A percentile compares a stretch with the other conserved stretches of the same genome.
Evolutionary conservation across 2,113 vertebrate species (phyloP).

Genomic region (Apistogramma diplotaenia): DNA sequence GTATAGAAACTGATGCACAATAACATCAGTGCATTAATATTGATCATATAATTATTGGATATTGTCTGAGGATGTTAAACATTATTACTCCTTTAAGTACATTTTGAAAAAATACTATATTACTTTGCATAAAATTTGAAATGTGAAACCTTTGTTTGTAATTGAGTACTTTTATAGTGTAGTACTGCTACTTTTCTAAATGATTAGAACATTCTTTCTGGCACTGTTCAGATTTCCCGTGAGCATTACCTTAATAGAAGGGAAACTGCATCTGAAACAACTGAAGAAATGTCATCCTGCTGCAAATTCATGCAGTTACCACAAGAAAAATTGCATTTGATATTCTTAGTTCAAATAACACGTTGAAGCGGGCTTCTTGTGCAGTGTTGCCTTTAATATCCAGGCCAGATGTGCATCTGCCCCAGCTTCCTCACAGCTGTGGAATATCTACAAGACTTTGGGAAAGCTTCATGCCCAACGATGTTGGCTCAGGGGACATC

Average conservation of each 20-base stretch:
- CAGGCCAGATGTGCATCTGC: conserved; percentile 2
- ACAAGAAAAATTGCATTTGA: not conserved
- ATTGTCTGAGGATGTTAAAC: not conserved
- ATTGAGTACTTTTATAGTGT: no score
- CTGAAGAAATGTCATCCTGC: no score
- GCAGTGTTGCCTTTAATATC: conserved; percentile 12
- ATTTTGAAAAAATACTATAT: no score
- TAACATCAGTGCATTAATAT: not conserved
- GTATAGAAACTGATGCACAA: no score
- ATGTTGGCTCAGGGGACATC: conserved; percentile 32
- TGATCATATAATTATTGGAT: not conserved
- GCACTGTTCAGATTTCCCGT: no score
- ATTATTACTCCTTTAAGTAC: not conserved
- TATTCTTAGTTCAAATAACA: conserved; percentile 6
- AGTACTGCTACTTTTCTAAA: no score
- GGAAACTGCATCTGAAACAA: no score
- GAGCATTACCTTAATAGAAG: no score
- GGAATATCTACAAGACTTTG: conserved; percentile 32
- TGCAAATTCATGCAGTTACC: not conserved
- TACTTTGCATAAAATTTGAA: no score
- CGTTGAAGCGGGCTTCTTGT: conserved; percentile 6
- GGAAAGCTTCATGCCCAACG: conserved; percentile 38
- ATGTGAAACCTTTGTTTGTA: no score
- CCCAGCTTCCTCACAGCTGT: conserved; percentile 5
- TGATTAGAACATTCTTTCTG: no score